phyloP scores from a whole-genome alignment of 2,113 vertebrate genomes.

The Clarias macrocephalus region DNA sequence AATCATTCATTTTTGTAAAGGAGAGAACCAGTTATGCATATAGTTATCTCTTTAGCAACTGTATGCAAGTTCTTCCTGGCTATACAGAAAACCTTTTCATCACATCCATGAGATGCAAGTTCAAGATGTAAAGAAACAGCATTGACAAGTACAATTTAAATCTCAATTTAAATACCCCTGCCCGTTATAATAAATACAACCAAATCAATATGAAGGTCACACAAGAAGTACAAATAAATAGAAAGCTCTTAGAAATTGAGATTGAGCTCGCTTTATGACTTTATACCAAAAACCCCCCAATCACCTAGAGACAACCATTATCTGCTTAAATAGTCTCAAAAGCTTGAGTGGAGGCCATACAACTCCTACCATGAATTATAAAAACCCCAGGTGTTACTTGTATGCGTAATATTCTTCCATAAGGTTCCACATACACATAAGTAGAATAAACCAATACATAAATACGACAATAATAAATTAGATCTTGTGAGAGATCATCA shows the following conservation, averaged over 20 bases:
- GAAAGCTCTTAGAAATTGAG: constrained; percentile 15
- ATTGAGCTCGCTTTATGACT: constrained; percentile 23
- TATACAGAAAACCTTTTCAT: constrained; percentile 11
- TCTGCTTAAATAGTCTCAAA: neutral
- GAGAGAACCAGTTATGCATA: neutral
- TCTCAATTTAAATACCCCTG: constrained; percentile 24
- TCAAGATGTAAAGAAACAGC: constrained; percentile 24
- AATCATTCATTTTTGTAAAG: neutral
- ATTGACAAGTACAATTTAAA: constrained; percentile 34
- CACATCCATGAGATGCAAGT: constrained; percentile 23
- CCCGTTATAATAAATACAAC: constrained; percentile 31
- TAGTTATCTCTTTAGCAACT: neutral
- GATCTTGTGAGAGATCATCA: neutral
- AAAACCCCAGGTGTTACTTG: neutral
- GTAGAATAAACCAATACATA: neutral
- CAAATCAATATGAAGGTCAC: constrained; percentile 26
- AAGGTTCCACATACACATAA: neutral
- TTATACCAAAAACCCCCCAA: constrained; percentile 16
- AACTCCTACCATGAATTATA: neutral
- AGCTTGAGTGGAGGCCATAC: neutral
- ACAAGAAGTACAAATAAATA: constrained; percentile 14
- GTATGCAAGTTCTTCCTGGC: neutral
- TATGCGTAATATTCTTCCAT: neutral
- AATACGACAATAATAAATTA: neutral
- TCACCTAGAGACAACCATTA: neutral